Base-by-base conservation (phyloP, 2,888 invertebrate genomes). In the Mimas tiliae region DNA sequence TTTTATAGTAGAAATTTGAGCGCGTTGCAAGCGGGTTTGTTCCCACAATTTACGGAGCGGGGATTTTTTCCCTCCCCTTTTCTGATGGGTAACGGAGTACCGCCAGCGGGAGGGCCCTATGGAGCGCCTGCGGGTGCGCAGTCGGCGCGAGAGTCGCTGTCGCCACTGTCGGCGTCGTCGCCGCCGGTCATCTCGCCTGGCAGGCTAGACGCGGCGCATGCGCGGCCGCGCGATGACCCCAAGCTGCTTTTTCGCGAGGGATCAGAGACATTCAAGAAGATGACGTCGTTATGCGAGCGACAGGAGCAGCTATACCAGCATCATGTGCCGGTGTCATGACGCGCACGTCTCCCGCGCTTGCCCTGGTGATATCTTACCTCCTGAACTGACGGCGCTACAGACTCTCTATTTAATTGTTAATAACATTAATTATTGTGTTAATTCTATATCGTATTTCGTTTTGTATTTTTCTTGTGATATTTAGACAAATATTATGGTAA, bases 401-500 rank as follows among this genome's bases (percentile, higher is more conserved):
- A 90, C 90, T 83, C 76, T 90, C 88, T 88, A 91, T 88, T 88
- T 89, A 89, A 92, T 90, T 92, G 93, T 93, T 93, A 91, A 90
- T 93, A 91, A 88, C 91, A 85, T 91, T 91, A 89, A 91, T 89
- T 90, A 91, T 89, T 90, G 90, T 90, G 89, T 91, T 92, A 91
- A 90, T 88, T 89, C 90, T 93, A 91, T 91, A 87, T 87, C 87
- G 85, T 93, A 93, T 91, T 93, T 92, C 90, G 91, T 92, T 93
- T 93, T 91, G 91, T 93, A 93, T 92, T 91, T 78, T 92, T 89
- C 92, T 93, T 93, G 93, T 93, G 93, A 93, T 93, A 93, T 93
- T 89, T 93, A 93, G 93, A 93, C 89, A 92, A 93, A 89, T 91
- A 91, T 89, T 83, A 91, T 91, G 84, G 84, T 91, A 89, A 91